A percentile compares a stretch with the other conserved stretches of the same genome.
These are phyloP conservation scores for Saccopteryx leptura DNA, from an alignment of 2,113 vertebrate genomes.

Conservation along the genomic window DNA sequence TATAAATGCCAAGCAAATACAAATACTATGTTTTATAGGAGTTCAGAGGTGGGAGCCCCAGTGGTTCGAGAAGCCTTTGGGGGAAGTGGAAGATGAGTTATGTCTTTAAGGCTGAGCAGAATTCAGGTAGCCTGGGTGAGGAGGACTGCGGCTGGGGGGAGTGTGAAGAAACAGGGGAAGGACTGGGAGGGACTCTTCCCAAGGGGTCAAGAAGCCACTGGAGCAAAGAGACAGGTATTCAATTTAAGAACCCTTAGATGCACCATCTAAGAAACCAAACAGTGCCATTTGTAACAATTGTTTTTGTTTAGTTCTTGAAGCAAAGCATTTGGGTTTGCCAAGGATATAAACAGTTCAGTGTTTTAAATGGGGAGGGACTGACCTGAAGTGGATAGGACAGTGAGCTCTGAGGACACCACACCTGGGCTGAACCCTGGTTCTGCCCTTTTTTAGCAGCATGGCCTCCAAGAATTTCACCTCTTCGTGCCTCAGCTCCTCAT, in stretches of 20 bases:
- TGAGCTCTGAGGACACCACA: not conserved
- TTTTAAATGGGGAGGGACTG: not conserved
- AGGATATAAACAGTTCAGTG: not conserved
- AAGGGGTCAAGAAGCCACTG: not conserved
- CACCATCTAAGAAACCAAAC: not conserved
- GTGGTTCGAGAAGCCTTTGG: not conserved
- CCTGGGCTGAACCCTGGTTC: too few species aligned
- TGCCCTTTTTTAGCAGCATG: not conserved
- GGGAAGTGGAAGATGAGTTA: not conserved
- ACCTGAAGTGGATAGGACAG: not conserved
- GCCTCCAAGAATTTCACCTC: not conserved
- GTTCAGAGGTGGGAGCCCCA: not conserved
- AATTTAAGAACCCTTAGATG: not conserved
- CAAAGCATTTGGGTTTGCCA: constrained; percentile 29
- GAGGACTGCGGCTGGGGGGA: not conserved
- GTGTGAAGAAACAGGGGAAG: not conserved
- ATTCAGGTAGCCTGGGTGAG: not conserved
- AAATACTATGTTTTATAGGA: not conserved
- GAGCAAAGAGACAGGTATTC: not conserved
- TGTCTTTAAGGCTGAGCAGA: not conserved
- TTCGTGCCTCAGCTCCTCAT: not conserved
- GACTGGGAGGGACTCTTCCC: not conserved
- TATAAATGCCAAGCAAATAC: not conserved
- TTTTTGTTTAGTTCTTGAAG: constrained; percentile 25
- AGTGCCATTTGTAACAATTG: not conserved